A percentile compares a stretch with the other conserved stretches of the same genome.
phyloP scores from a whole-genome alignment of 2,888 invertebrate genomes.

The Leucozona laternaria region DNA sequence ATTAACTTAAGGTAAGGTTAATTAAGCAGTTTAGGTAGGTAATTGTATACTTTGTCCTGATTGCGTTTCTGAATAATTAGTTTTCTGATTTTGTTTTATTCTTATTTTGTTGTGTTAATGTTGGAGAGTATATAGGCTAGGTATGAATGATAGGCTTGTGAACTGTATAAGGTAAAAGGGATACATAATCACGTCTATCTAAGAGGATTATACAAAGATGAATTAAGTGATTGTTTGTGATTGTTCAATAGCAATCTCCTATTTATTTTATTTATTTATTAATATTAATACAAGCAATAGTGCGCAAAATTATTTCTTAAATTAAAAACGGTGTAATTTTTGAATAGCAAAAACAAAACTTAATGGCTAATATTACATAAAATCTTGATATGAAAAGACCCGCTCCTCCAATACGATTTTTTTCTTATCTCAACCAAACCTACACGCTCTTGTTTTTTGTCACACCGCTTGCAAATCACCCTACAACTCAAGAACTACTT shows the following conservation, averaged over 20 bases:
- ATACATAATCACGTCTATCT: neutral
- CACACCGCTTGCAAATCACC: no score
- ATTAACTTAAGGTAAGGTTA: slow-evolving; percentile 52
- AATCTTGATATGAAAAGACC: no score
- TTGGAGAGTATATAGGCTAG: neutral
- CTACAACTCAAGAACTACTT: no score
- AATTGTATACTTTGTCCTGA: slow-evolving; percentile 28
- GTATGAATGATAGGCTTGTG: neutral
- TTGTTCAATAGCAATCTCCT: neutral
- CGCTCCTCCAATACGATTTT: no score
- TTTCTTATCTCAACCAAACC: no score
- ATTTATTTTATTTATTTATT: no score
- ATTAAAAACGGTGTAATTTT: no score
- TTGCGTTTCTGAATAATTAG: slow-evolving; percentile 45
- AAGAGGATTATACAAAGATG: neutral
- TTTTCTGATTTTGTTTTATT: slow-evolving; percentile 37
- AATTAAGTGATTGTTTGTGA: neutral
- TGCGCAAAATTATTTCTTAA: no score
- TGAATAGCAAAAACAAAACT: no score
- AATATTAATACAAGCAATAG: no score
- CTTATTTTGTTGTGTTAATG: neutral
- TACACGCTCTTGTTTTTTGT: no score
- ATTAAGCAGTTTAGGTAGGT: slow-evolving; percentile 52
- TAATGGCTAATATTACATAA: no score
- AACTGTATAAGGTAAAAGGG: neutral